phyloP scores from a whole-genome alignment of 1,140 invertebrate species.

The Rhynchophorus ferrugineus region DNA sequence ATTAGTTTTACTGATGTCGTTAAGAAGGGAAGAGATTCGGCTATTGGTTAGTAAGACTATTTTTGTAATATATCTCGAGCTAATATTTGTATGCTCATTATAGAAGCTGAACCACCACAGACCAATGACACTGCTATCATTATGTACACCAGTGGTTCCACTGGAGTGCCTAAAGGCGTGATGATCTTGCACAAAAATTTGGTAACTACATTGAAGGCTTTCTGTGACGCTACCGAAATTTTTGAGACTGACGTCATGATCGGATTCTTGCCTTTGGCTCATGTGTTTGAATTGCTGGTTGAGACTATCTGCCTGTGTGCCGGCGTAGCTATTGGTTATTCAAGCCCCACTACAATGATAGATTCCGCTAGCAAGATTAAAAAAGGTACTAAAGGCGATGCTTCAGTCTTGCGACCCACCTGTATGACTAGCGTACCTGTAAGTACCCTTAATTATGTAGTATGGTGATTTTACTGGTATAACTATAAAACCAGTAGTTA shows the following conservation, averaged over 20 bases:
- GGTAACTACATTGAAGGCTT: conserved; percentile 79
- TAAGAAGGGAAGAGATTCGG: conserved; percentile 41
- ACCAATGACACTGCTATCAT: conserved; percentile 80
- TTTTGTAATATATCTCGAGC: no score
- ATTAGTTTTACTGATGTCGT: conserved; percentile 54
- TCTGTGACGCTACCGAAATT: conserved; percentile 69
- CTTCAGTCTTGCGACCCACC: conserved; percentile 82
- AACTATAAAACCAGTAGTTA: no score
- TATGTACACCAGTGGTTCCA: conserved; percentile 95
- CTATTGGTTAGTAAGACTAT: conserved; percentile 30
- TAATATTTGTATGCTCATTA: no score
- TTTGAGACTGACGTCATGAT: conserved; percentile 76
- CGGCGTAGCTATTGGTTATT: conserved; percentile 96
- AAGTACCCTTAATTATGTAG: conserved; percentile 34
- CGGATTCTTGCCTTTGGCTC: conserved; percentile 93
- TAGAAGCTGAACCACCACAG: conserved; percentile 52
- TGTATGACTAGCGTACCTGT: conserved; percentile 93
- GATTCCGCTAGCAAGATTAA: conserved; percentile 95
- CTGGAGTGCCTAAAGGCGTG: conserved; percentile 83
- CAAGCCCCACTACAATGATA: conserved; percentile 88
- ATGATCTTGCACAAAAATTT: conserved; percentile 86
- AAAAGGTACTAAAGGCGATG: conserved; percentile 84
- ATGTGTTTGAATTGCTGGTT: conserved; percentile 90
- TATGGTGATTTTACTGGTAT: not conserved
- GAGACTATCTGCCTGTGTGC: conserved; percentile 64